Evolutionary conservation across 2,888 invertebrate species (phyloP).

Genomic region (Melinaea marsaeus): DNA sequence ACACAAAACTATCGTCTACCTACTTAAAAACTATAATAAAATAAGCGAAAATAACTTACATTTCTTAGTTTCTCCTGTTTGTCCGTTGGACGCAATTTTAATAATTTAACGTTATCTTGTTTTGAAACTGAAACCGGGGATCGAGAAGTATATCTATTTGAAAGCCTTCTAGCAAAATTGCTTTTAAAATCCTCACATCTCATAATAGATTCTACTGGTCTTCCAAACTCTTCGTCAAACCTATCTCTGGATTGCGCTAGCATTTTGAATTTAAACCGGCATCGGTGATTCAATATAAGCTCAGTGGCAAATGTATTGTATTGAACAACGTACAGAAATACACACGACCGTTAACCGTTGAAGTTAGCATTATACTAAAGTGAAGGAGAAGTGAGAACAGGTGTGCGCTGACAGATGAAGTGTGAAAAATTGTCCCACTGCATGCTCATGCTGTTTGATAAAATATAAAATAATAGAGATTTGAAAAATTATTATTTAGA

Average conservation of each 20-base stretch:
- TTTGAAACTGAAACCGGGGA: slow-evolving; percentile 44
- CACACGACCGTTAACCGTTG: slow-evolving; percentile 39
- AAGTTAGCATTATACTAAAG: slow-evolving; percentile 41
- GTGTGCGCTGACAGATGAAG: background rate
- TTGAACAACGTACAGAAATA: slow-evolving; percentile 33
- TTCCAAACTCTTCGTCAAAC: slow-evolving; percentile 57
- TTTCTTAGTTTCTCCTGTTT: slow-evolving; percentile 41
- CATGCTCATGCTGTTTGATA: too few species aligned
- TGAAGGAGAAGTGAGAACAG: slow-evolving; percentile 17
- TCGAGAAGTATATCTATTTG: slow-evolving; percentile 63
- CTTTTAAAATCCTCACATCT: slow-evolving; percentile 72
- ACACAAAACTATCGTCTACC: slow-evolving; percentile 12
- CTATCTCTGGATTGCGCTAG: slow-evolving; percentile 48
- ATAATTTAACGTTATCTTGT: slow-evolving; percentile 43
- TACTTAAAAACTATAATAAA: slow-evolving; percentile 1
- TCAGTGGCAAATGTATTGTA: slow-evolving; percentile 44
- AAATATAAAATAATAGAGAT: too few species aligned
- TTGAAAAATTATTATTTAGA: too few species aligned
- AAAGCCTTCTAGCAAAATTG: slow-evolving; percentile 69
- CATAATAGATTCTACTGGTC: slow-evolving; percentile 71
- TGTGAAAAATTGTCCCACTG: background rate
- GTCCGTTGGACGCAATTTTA: slow-evolving; percentile 47
- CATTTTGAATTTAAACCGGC: slow-evolving; percentile 44
- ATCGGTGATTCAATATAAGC: slow-evolving; percentile 39
- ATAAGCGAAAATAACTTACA: slow-evolving; percentile 47